phyloP scores from a whole-genome alignment of 2,888 invertebrate species.

The Sacculina carcini region DNA sequence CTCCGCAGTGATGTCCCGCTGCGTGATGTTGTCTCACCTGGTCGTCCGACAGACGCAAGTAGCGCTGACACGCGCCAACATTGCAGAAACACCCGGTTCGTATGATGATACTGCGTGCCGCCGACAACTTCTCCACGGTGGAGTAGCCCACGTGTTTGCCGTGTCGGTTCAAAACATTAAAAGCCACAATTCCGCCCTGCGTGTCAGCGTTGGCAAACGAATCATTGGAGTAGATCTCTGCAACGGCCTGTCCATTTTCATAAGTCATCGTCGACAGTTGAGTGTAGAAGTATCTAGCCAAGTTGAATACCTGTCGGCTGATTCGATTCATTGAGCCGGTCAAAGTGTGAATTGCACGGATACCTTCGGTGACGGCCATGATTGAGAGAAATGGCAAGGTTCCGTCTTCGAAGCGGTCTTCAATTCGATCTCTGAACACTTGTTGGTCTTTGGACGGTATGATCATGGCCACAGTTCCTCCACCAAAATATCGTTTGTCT shows the following conservation, averaged over 20 bases:
- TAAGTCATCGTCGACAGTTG: slow-evolving; percentile 37
- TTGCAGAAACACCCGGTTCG: slow-evolving; percentile 93
- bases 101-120: slow-evolving; percentile 54
- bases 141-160: slow-evolving; percentile 62
- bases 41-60: slow-evolving; percentile 36
- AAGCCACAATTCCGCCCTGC: slow-evolving; percentile 70
- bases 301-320: slow-evolving; percentile 40
- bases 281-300: slow-evolving; percentile 44
- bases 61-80: slow-evolving; percentile 70
- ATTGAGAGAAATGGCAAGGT: slow-evolving; percentile 67
- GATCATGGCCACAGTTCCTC: slow-evolving; percentile 71
- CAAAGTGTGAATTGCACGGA: slow-evolving; percentile 39
- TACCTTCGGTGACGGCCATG: slow-evolving; percentile 45
- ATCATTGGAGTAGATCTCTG: slow-evolving; percentile 42
- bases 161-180: slow-evolving; percentile 51
- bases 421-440: slow-evolving; percentile 40
- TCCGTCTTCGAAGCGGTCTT: slow-evolving; percentile 50
- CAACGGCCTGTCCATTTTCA: slow-evolving; percentile 38
- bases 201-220: slow-evolving; percentile 30
- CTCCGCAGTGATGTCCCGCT: slow-evolving; percentile 75
- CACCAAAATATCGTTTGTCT: slow-evolving; percentile 55
- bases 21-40: slow-evolving; percentile 39
- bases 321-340: slow-evolving; percentile 26
- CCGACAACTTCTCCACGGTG: slow-evolving; percentile 70
- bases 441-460: slow-evolving; percentile 42